Conservation (phyloP, 2,888 invertebrate genomes). For the Neocrepidodera transversa region DNA sequence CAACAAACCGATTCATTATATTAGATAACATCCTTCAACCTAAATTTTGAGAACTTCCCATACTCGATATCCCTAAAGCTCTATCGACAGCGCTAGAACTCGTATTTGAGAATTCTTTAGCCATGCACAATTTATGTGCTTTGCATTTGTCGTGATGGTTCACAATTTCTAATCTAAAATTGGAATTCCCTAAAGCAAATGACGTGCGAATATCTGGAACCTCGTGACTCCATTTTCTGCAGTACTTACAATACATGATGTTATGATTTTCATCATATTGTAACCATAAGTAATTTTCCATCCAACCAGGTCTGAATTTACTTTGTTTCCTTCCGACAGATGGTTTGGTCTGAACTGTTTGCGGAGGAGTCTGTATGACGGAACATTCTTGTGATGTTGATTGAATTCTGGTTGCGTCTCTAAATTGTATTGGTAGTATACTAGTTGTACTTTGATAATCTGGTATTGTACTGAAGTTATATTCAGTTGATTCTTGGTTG, state of each 20-base stretch:
- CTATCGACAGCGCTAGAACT: conserved; percentile 15
- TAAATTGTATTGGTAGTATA: not conserved
- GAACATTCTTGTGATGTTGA: conserved; percentile 57
- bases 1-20: too few species aligned
- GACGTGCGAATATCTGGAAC: conserved; percentile 77
- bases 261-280: conserved; percentile 73
- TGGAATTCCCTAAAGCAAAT: conserved; percentile 79
- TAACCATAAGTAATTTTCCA: conserved; percentile 75
- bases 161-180: conserved; percentile 78
- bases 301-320: conserved; percentile 73
- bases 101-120: conserved; percentile 59
- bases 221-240: conserved; percentile 75
- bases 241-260: conserved; percentile 77
- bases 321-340: conserved; percentile 63
- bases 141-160: conserved; percentile 83
- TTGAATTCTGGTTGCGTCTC: conserved; percentile 34
- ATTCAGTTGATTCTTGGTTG: conserved; percentile 3
- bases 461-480: not conserved
- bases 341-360: conserved; percentile 20
- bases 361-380: conserved; percentile 49
- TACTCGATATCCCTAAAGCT: conserved; percentile 5
- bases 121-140: conserved; percentile 73
- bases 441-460: conserved; percentile 8
- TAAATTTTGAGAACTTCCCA: not conserved
- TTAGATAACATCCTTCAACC: too few species aligned